Evolutionary conservation across 2,888 invertebrate species (phyloP), one percentile per base, ranked within the genome.

Genomic region (Diplazon laetatorius): DNA sequence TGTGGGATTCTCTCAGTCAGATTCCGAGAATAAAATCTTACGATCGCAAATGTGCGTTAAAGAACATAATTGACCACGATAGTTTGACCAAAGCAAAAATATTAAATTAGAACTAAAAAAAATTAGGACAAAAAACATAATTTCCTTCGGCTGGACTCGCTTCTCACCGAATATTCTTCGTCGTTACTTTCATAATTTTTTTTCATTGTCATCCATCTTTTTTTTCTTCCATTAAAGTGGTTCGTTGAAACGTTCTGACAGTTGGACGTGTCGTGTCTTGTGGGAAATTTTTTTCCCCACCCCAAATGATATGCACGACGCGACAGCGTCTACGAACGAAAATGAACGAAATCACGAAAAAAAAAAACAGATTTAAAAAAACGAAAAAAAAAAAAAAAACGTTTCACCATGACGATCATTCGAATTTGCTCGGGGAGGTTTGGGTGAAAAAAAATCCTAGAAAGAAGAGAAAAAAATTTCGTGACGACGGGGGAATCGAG

Each of bases 211-310:
- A n/a, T n/a, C n/a, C 6, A 2, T 30, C 30, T 30, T 30, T 30
- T 30, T 30, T 30, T 30, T 30, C 4, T 30, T 30, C 2, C 2
- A 30, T 30, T 2, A 30, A 30, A 30, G 9, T 22, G 16, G n/a
- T 44, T 30, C 6, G 2, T 30, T 6, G 30, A 30, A 2, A 5
- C 30, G 30, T 12, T 16, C 14, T n/a, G n/a, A n/a, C 25, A n/a
- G 14, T 1, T 60, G 12, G 10, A 22, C 9, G n/a, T 12, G 10
- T 35, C 2, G 9, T n/a, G 20, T 18, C 35, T 57, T 70, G 69
- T 76, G 69, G 69, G 63, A 70, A 76, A 63, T 62, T 46, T 76
- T 37, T 63, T n/a, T n/a, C n/a, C n/a, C n/a, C n/a, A n/a, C n/a
- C n/a, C n/a, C 30, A 59, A 18, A 48, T 25, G 12, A 18, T 16